A percentile compares a stretch with the other conserved stretches of the same genome.
phyloP scores from a whole-genome alignment of 1,140 invertebrate species.

The Propsilocerus akamusi region DNA sequence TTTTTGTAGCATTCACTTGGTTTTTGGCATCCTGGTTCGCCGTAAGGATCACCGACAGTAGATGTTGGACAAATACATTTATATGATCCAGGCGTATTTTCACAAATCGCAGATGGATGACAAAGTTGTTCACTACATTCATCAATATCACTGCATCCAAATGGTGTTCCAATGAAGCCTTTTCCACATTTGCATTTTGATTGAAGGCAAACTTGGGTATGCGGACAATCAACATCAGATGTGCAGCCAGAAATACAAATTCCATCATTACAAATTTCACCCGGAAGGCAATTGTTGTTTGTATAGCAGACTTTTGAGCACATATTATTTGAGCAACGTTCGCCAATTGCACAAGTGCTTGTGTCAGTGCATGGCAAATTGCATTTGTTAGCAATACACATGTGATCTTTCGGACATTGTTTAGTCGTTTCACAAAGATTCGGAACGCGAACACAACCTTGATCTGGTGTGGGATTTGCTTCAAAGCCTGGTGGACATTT shows the following conservation, averaged over 20 bases:
- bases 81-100: conserved; percentile 63
- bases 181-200: conserved; percentile 57
- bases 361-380: conserved; percentile 52
- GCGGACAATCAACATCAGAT: conserved; percentile 57
- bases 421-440: conserved; percentile 37
- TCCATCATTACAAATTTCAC: conserved; percentile 73
- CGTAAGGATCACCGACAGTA: conserved; percentile 58
- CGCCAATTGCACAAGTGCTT: conserved; percentile 56
- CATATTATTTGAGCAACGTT: conserved; percentile 56
- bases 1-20: conserved; percentile 50
- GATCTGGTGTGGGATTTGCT: conserved; percentile 70
- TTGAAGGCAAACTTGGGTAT: conserved; percentile 58
- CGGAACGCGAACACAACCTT: conserved; percentile 67
- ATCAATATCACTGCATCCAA: conserved; percentile 55
- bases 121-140: conserved; percentile 66
- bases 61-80: conserved; percentile 57
- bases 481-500: conserved; percentile 65
- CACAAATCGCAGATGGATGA: conserved; percentile 55
- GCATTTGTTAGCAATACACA: conserved; percentile 55
- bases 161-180: conserved; percentile 46
- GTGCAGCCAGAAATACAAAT: conserved; percentile 66
- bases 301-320: conserved; percentile 74
- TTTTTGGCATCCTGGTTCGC: conserved; percentile 43
- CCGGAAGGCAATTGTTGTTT: conserved; percentile 71
- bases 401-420: conserved; percentile 49